Conservation (phyloP, 1,140 invertebrate genomes). For the Brachionus angularis region DNA sequence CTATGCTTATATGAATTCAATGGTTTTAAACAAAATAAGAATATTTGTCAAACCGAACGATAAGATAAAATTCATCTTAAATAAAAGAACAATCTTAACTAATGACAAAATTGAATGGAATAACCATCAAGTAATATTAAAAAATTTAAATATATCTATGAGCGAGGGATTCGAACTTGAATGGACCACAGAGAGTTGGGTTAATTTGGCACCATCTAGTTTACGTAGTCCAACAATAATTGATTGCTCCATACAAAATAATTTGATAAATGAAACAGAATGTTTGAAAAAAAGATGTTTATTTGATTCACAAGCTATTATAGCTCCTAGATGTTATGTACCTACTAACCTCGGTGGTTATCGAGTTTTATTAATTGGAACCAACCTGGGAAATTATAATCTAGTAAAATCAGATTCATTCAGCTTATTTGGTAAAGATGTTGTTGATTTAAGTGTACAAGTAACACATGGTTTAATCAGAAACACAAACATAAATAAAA, state of each 20-base stretch:
- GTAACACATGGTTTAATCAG: constrained; percentile 40
- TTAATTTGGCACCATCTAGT: neutral
- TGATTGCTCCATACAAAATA: constrained; percentile 17
- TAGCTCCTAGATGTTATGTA: neutral
- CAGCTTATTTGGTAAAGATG: constrained; percentile 3
- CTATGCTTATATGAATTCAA: constrained; percentile 6
- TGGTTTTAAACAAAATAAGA: constrained; percentile 12
- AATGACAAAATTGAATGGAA: constrained; percentile 5
- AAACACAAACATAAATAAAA: no score
- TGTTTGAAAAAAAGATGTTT: neutral
- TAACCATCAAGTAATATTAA: neutral
- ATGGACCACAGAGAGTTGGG: constrained; percentile 17
- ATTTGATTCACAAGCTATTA: neutral
- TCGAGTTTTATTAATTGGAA: neutral
- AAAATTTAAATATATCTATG: constrained; percentile 9
- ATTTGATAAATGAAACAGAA: neutral
- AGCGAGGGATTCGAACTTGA: constrained; percentile 12
- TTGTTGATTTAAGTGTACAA: constrained; percentile 13
- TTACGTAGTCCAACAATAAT: neutral
- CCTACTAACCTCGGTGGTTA: constrained; percentile 24
- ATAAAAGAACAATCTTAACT: neutral
- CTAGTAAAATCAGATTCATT: constrained; percentile 17
- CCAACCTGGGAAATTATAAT: neutral
- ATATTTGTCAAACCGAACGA: neutral
- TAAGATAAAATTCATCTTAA: constrained; percentile 4